A percentile compares a stretch with the other conserved stretches of the same genome.
These are phyloP conservation scores for Nicator chloris DNA, from an alignment of 2,113 vertebrate genomes.

Conservation along the genomic window DNA sequence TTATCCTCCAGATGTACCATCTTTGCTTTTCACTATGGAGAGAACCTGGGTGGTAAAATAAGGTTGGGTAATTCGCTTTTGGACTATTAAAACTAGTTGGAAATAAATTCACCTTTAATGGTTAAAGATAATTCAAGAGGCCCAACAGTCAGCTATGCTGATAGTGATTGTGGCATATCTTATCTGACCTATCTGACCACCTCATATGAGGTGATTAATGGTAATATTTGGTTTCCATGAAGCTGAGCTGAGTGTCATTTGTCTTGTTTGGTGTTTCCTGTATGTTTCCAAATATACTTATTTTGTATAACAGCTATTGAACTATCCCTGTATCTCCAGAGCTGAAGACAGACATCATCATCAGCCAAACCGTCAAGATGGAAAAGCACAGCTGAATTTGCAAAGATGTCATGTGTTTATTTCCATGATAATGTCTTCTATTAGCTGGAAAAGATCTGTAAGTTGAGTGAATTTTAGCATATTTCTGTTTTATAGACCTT, in stretches of 20 bases:
- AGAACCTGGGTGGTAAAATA: background rate
- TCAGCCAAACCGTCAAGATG: background rate
- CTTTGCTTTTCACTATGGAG: background rate
- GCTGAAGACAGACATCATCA: background rate
- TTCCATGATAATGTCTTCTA: background rate
- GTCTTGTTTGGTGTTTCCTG: background rate
- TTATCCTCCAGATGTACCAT: background rate
- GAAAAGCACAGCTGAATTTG: background rate
- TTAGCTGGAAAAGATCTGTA: background rate
- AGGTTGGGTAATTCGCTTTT: fast-evolving
- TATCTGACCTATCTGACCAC: background rate
- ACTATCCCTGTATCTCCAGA: background rate
- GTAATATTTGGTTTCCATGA: background rate
- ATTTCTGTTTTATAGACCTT: background rate
- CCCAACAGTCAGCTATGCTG: background rate
- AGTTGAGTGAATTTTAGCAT: background rate
- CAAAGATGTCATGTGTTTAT: background rate
- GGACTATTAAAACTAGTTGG: background rate
- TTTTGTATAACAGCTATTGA: background rate
- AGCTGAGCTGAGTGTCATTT: background rate
- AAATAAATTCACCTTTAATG: background rate
- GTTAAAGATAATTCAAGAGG: background rate
- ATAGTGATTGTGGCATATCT: background rate
- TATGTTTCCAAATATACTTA: background rate
- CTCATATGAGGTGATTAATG: background rate